A percentile compares a stretch with the other conserved stretches of the same genome.
phyloP scores from a whole-genome alignment of 2,113 vertebrate genomes.

The Poicephalus gulielmi region DNA sequence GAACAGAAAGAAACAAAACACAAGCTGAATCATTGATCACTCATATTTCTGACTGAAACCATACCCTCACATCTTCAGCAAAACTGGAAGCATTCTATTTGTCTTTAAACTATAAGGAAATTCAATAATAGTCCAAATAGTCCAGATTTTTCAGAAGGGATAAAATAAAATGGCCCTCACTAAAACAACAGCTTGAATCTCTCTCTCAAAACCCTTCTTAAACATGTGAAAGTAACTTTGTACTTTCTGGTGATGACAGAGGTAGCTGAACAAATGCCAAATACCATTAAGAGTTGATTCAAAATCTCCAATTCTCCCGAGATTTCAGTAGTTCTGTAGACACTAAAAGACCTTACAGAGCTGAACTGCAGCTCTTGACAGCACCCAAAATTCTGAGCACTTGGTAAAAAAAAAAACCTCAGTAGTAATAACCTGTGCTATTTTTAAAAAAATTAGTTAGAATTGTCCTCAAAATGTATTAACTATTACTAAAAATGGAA shows the following conservation, averaged over 20 bases:
- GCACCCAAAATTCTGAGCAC: neutral
- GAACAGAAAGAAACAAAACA: neutral
- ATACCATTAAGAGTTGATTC: neutral
- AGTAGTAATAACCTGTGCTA: neutral
- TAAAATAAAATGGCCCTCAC: neutral
- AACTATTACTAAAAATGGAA: neutral
- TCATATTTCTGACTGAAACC: neutral
- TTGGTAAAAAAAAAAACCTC: neutral
- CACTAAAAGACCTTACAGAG: neutral
- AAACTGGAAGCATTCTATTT: neutral
- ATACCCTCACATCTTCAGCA: neutral
- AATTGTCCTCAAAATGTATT: neutral
- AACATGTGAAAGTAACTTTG: neutral
- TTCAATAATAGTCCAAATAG: neutral
- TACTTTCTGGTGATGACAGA: conserved; percentile 26
- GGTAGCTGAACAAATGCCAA: conserved; percentile 26
- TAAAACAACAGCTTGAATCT: neutral
- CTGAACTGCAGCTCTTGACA: neutral
- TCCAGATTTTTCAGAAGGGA: neutral
- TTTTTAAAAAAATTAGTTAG: neutral
- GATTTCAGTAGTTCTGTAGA: neutral
- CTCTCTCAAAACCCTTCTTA: neutral
- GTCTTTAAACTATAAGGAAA: neutral
- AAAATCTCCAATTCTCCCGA: neutral
- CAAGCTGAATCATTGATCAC: neutral